Conservation (phyloP, 2,797 vertebrate genomes). For the Petrocephalus sullivani region DNA sequence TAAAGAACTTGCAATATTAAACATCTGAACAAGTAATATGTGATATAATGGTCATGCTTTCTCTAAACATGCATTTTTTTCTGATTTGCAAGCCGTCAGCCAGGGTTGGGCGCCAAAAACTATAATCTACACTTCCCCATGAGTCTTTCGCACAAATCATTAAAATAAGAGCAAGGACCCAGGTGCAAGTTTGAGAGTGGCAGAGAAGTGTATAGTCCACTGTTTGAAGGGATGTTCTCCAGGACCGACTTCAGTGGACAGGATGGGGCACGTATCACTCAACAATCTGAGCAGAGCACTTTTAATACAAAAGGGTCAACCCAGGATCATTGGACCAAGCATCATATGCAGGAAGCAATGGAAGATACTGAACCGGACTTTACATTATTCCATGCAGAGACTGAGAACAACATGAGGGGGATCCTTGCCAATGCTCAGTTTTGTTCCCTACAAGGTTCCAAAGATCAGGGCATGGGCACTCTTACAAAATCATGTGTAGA, state of each 20-base stretch:
- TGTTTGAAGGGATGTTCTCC: constrained; percentile 67
- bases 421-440: constrained; percentile 43
- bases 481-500: constrained; percentile 54
- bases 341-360: constrained; percentile 79
- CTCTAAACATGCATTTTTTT: constrained; percentile 13
- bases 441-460: constrained; percentile 41
- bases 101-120: constrained; percentile 22
- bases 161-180: not conserved
- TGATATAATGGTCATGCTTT: constrained; percentile 9
- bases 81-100: constrained; percentile 43
- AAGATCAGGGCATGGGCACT: constrained; percentile 45
- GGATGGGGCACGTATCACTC: constrained; percentile 62
- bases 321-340: constrained; percentile 71
- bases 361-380: constrained; percentile 65
- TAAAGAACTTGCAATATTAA: not conserved
- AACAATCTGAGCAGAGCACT: constrained; percentile 63
- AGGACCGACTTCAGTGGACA: constrained; percentile 74
- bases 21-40: not conserved
- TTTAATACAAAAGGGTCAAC: constrained; percentile 65
- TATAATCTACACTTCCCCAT: constrained; percentile 15
- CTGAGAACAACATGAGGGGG: constrained; percentile 63
- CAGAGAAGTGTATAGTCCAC: not conserved
- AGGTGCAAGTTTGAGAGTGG: not conserved
- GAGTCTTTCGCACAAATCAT: not conserved
- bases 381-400: constrained; percentile 64